Evolutionary conservation across 1,140 invertebrate species (phyloP), one percentile per base, ranked within the genome.

Genomic region (Hycleus cichorii): DNA sequence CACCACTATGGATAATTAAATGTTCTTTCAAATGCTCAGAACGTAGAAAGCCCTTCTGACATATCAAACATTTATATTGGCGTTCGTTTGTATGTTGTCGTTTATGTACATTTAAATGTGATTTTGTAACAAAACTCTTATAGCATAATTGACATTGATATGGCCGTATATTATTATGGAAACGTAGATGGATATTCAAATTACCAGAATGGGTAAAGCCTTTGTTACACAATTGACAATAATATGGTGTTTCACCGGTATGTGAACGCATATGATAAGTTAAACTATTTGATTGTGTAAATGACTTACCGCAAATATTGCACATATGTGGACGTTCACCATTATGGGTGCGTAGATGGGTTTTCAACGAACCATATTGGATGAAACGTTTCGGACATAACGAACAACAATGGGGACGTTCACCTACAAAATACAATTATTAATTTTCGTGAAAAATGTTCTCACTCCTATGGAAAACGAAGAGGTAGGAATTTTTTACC

Each of bases 211-310:
- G 77, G 12, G 84, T 78, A 65, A 89, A 90, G 0, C 81, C 77
- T 46, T 87, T 78, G 6, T 78, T 77, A 69, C 88, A 90, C 5
- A 86, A 74, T 5, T 80, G 79, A 68, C 88, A 90, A 64, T 81
- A 78, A 74, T 85, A 89, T 4, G 88, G 88, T 39, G 83, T 83
- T 64, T 90, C 88, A 1, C 89, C 83, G 0, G 85, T 88, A 62
- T 88, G 86, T 7, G 85, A 81, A 11, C 85, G 70, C 76, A 85
- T 83, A 64, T 89, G 87, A 63, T 83, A 80, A 47, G 79, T 82
- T 6, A 85, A 61, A 38, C 50, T 66, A 18, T 49, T 56, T 3
- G 60, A 59, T 74, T 70, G 82, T 9, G 83, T 84, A 64, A 88
- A 88, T 6, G 80, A 75, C 59, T 86, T 83, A 25, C 81, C 80